These are phyloP conservation scores for Streptopelia turtur DNA, from an alignment of 2,797 vertebrate genomes.

Conservation along the genomic window DNA sequence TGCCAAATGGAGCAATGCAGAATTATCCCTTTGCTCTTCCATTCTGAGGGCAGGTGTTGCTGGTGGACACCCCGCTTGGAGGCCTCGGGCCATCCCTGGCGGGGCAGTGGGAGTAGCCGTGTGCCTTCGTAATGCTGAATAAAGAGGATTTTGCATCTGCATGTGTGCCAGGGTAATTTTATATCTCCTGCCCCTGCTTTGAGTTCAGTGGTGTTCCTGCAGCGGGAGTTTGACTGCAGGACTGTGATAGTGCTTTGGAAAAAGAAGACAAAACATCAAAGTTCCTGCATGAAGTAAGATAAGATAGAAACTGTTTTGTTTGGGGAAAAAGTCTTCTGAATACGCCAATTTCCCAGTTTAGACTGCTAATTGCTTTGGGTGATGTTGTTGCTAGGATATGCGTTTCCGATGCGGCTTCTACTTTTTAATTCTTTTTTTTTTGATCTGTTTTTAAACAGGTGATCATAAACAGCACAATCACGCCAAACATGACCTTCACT, in stretches of 20 bases:
- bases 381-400: not conserved
- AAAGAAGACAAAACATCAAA: not conserved
- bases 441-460: slow-evolving; percentile 80
- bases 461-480: slow-evolving; percentile 98
- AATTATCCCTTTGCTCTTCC: not conserved
- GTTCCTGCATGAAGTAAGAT: not conserved
- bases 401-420: not conserved
- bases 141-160: not conserved
- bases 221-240: not conserved
- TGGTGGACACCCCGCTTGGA: not conserved
- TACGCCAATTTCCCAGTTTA: not conserved
- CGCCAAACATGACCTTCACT: slow-evolving; percentile 97
- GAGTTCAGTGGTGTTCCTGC: not conserved
- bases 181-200: not conserved
- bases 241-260: not conserved
- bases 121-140: not conserved
- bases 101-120: fast-evolving
- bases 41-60: not conserved
- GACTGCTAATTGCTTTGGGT: not conserved
- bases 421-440: not conserved
- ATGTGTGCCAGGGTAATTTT: not conserved
- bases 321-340: not conserved
- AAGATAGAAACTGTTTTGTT: not conserved
- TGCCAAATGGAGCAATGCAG: not conserved
- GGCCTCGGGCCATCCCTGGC: not conserved